Evolutionary conservation across 2,113 vertebrate genomes (phyloP), one percentile per base, ranked within the genome.

Genomic region (Cephalophus harveyi): DNA sequence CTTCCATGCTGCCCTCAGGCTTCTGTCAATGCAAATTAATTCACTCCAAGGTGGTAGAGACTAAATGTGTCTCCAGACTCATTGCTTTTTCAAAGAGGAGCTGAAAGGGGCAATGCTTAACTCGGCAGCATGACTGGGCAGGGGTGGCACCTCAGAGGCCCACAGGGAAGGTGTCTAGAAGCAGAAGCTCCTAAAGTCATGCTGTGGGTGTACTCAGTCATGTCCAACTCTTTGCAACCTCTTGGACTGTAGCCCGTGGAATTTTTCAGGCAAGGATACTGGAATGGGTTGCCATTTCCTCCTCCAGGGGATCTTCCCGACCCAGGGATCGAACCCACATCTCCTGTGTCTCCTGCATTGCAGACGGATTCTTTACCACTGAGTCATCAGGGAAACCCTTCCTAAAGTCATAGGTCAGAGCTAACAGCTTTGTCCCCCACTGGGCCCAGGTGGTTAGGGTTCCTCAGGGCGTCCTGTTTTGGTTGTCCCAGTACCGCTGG

Each of bases 1-100:
- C 95, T 97, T 81, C 91, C 89, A n/a, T 97, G 98, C 97, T 96
- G 97, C 95, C 97, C 96, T 89, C 86, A 28, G 97, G 97, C 94
- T 91, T 74, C 98, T 97, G 97, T 97, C 98, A 97, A 33, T 30
- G 91, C 91, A 87, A 79, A 97, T 98, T 96, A 97, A 33, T 55
- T 86, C 89, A 85, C 91, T 97, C 76, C 16, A 15, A 93, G 91
- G 88, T 78, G 36, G 93, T 82, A 28, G 91, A 27, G 28, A 89
- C 25, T 28, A 55, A 92, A 30, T 0, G n/a, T 12, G 33, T 86
- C 95, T 93, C 92, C 78, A 83, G 78, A 91, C 50, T 40, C 81
- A 28, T 8, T 36, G 90, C 25, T 36, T 91, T 93, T 48, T 86
- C 93, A 83, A 95, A 95, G 96, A 81, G 52, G 14, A 79, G 14